A percentile compares a stretch with the other conserved stretches of the same genome.
phyloP scores from a whole-genome alignment of 2,113 vertebrate genomes.

The Myotis lucifugus region DNA sequence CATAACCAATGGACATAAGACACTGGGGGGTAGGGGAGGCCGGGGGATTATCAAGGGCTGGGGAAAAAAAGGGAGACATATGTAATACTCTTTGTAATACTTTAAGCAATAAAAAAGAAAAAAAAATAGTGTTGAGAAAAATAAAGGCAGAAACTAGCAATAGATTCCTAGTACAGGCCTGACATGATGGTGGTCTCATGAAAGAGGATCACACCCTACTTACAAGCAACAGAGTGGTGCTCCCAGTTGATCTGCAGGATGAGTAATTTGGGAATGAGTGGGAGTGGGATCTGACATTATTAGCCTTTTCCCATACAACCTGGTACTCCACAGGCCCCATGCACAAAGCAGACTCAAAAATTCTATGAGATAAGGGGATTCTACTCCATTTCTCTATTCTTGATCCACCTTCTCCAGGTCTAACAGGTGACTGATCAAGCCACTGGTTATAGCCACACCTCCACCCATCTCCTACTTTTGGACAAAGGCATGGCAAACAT shows the following conservation, averaged over 20 bases:
- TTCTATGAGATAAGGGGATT: background rate
- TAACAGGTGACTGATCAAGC: background rate
- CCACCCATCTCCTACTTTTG: background rate
- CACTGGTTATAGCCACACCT: background rate
- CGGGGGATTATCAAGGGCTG: too few species aligned
- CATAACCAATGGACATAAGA: too few species aligned
- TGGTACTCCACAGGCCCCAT: background rate
- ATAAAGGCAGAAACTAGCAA: background rate
- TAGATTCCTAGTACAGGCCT: background rate
- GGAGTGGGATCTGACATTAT: background rate
- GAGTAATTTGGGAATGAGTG: background rate
- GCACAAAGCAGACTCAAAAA: background rate
- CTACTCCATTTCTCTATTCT: background rate
- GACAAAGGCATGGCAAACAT: slow-evolving; percentile 46
- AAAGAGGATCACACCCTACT: background rate
- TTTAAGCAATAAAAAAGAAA: too few species aligned
- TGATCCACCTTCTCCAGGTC: background rate
- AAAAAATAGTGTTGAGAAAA: slow-evolving; percentile 61
- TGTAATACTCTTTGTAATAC: too few species aligned
- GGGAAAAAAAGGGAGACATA: too few species aligned
- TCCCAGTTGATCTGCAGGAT: background rate
- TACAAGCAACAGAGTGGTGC: slow-evolving; percentile 20
- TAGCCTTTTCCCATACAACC: background rate
- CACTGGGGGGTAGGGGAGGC: too few species aligned
- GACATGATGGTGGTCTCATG: accelerated